Evolutionary conservation across 2,113 vertebrate genomes (phyloP).

Genomic region (Syngnathus floridae): DNA sequence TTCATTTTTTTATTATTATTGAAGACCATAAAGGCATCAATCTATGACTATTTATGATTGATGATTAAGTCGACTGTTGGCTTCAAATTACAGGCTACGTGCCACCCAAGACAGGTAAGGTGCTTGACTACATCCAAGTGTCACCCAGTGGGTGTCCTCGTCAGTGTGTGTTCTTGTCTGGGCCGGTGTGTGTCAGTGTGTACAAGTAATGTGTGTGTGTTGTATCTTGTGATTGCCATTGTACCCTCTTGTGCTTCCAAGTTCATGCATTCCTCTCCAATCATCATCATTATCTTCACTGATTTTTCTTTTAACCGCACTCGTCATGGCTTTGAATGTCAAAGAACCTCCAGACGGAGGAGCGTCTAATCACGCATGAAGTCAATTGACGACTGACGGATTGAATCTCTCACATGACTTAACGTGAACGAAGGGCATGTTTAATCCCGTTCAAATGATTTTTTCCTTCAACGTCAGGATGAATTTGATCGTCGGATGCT

Average conservation of each 20-base stretch:
- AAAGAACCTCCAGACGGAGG: background rate
- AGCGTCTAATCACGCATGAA: conserved; percentile 28
- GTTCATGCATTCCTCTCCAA: conserved; percentile 11
- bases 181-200: background rate
- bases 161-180: background rate
- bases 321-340: conserved; percentile 27
- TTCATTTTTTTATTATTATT: background rate
- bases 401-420: background rate
- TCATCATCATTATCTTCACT: conserved; percentile 22
- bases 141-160: background rate
- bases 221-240: conserved; percentile 32
- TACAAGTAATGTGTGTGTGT: background rate
- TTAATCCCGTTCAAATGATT: background rate
- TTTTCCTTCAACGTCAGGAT: background rate
- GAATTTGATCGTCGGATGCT: background rate
- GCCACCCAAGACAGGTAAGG: conserved; percentile 56
- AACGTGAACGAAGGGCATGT: conserved; percentile 5
- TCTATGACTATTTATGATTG: background rate
- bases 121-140: background rate
- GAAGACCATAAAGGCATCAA: background rate
- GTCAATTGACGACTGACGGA: background rate
- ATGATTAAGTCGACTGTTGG: conserved; percentile 47
- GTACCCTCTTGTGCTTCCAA: conserved; percentile 22
- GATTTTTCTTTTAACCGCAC: conserved; percentile 28
- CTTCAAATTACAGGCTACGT: conserved; percentile 65